Percentiles rank a stretch among this genome's conserved stretches.
Evolutionary conservation across 1,140 invertebrate genomes (phyloP).

Genomic region (Ceratitis capitata): DNA sequence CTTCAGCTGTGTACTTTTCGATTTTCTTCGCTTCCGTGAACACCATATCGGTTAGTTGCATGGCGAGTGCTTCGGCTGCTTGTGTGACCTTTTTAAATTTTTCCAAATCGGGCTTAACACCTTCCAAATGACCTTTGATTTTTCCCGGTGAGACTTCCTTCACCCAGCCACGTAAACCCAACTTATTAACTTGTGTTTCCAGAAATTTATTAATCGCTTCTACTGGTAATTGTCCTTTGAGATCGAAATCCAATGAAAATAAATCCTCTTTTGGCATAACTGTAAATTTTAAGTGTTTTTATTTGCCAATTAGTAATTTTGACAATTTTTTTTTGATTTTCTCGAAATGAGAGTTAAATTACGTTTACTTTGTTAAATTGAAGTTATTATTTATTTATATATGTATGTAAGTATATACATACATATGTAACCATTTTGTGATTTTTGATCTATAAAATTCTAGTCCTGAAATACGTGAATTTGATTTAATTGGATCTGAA

Average conservation of each 20-base stretch:
- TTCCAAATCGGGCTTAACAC: background rate
- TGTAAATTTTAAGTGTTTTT: background rate
- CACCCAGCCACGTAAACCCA: slow-evolving; percentile 10
- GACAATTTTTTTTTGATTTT: no score
- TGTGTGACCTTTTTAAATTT: slow-evolving; percentile 39
- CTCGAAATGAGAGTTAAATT: no score
- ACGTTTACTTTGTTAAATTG: no score
- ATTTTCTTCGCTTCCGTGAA: slow-evolving; percentile 40
- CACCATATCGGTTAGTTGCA: background rate
- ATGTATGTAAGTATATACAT: no score
- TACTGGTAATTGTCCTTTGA: slow-evolving; percentile 35
- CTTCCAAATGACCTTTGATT: slow-evolving; percentile 32
- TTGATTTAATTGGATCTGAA: no score
- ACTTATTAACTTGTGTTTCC: background rate
- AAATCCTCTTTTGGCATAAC: background rate
- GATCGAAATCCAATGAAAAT: slow-evolving; percentile 37
- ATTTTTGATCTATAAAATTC: no score
- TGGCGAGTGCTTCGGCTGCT: background rate
- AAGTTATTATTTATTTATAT: no score
- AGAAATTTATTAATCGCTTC: slow-evolving; percentile 20
- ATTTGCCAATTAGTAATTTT: background rate
- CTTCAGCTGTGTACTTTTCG: slow-evolving; percentile 31
- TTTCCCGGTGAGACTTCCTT: background rate
- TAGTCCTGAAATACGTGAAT: background rate
- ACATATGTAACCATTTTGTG: no score